Percentiles rank a stretch among this genome's conserved stretches.
These are phyloP conservation scores for Malthinus flaveolus DNA, from an alignment of 2,888 invertebrate species.

Conservation along the genomic window DNA sequence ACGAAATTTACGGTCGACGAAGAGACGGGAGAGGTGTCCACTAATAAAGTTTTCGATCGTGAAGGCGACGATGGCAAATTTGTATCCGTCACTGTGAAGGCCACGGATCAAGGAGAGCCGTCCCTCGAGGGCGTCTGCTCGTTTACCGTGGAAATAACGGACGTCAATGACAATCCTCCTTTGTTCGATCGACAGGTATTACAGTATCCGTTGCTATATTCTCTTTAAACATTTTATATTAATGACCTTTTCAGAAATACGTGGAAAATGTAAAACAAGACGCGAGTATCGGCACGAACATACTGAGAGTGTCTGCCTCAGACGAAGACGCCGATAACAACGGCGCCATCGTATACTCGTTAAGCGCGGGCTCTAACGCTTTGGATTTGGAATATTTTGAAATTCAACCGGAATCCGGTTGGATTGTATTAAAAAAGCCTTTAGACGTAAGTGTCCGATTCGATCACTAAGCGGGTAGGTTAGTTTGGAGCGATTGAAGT, in stretches of 20 bases:
- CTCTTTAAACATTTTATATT: not conserved
- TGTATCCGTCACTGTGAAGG: conserved; percentile 95
- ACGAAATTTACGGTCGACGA: conserved; percentile 95
- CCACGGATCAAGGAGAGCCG: conserved; percentile 98
- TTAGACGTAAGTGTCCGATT: conserved; percentile 85
- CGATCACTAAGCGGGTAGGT: conserved; percentile 32
- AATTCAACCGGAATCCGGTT: conserved; percentile 95
- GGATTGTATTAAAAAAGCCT: conserved; percentile 94
- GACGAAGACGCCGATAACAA: conserved; percentile 98
- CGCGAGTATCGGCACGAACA: conserved; percentile 93
- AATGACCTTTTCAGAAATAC: conserved; percentile 75
- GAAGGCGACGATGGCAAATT: conserved; percentile 97
- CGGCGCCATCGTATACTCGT: conserved; percentile 89
- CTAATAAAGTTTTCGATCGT: conserved; percentile 95
- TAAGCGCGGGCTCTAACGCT: conserved; percentile 87
- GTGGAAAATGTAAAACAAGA: conserved; percentile 97
- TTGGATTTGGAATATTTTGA: conserved; percentile 93
- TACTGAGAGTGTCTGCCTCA: conserved; percentile 91
- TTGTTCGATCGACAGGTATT: conserved; percentile 91
- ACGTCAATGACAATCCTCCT: conserved; percentile 96
- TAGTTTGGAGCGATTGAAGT: conserved; percentile 32
- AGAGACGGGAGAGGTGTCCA: conserved; percentile 92
- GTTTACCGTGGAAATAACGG: conserved; percentile 96
- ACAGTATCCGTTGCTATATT: not conserved
- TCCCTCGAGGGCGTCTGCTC: conserved; percentile 97